Base-by-base conservation (phyloP, 2,113 vertebrate species). In the Astur gentilis region DNA sequence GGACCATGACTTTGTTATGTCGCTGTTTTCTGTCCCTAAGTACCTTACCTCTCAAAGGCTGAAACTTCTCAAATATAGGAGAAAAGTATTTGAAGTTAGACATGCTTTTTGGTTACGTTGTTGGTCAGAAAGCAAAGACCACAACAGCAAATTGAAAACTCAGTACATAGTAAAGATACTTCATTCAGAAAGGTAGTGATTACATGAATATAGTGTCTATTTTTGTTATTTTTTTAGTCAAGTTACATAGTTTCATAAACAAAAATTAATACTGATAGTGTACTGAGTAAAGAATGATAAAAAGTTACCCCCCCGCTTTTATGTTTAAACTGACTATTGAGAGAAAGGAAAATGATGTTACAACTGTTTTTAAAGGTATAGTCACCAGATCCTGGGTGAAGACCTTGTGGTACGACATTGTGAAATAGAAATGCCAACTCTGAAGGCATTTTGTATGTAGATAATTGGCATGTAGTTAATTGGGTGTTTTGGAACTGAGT, bases 381-480 rank as follows among this genome's bases (percentile, higher is more conserved):
- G 34, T 76, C 61, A 64, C 61, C 40, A 67, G 61, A 64, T 86
- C 34, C 54, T 55, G 36, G 31, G 32, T 83, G 72, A 94, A 78
- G 90, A 86, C 61, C 75, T 92, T 79, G 67, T 83, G 61, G 62
- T 67, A 60, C 0, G 1, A 77, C 19, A 93, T 72, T 87, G 73
- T 79, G 85, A 95, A 93, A 85, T 26, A 87, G 78, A 95, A 94
- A 86, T 70, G 76, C 47, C 73, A 81, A 50, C 52, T 95, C 91
- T 86, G 64, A 92, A 96, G 93, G 83, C 85, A 95, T 95, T 96
- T 96, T 52, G 25, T 81, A 26, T 84, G 64, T 58, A 78, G 92
- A 60, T 90, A 95, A 95, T 92, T 96, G 79, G 40, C 77, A 69
- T 61, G 73, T 50, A 91, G 65, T 91, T 70, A 92, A 95, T 81